Evolutionary conservation across 2,888 invertebrate genomes (phyloP).

Genomic region (Drosophila hawaiiensis): DNA sequence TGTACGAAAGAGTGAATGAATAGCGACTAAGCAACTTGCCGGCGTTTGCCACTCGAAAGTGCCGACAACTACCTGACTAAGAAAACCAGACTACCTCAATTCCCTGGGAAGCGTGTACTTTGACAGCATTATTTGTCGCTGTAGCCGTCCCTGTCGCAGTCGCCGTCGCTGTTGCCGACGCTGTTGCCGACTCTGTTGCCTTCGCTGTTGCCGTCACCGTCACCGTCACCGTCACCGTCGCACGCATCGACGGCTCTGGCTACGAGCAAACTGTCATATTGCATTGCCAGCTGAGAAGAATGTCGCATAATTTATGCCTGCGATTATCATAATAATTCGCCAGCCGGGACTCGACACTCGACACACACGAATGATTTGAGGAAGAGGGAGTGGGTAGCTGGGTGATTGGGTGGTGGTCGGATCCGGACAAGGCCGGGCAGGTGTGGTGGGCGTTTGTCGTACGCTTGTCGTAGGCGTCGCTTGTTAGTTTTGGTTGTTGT

Average conservation of each 20-base stretch:
- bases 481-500: constrained; percentile 47
- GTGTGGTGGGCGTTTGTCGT: constrained; percentile 25
- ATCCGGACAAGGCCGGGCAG: constrained; percentile 13
- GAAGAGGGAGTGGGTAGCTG: neutral
- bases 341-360: constrained; percentile 43
- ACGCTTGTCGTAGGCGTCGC: constrained; percentile 18
- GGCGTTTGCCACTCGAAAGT: constrained; percentile 32
- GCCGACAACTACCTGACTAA: constrained; percentile 11
- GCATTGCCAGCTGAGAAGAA: constrained; percentile 49
- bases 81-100: constrained; percentile 16
- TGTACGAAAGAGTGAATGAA: constrained; percentile 21
- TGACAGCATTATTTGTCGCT: neutral
- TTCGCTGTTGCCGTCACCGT: neutral
- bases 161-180: neutral
- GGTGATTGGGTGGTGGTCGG: neutral
- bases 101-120: neutral
- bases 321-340: constrained; percentile 80
- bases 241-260: constrained; percentile 34
- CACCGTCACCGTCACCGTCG: neutral
- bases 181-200: neutral
- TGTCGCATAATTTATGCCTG: constrained; percentile 74
- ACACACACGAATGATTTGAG: constrained; percentile 59
- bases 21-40: constrained; percentile 34
- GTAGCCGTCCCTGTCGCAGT: neutral
- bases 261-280: constrained; percentile 51